phyloP scores from a whole-genome alignment of 1,140 invertebrate species.

The Drosophila asahinai region DNA sequence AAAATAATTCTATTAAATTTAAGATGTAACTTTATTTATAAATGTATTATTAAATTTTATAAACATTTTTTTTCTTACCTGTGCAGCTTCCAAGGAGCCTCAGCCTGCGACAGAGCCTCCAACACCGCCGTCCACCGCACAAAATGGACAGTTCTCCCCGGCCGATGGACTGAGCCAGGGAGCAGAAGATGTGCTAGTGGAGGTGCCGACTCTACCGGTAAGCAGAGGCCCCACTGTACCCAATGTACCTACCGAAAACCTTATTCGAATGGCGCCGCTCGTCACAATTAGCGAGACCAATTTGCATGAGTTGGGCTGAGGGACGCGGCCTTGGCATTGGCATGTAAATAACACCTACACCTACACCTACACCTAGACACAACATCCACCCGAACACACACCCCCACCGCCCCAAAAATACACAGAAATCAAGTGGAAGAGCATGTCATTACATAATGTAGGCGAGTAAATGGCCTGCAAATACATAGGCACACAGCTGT shows the following conservation, averaged over 20 bases:
- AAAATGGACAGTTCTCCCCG: slow-evolving; percentile 42
- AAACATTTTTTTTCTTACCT: neutral
- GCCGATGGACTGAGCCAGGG: slow-evolving; percentile 15
- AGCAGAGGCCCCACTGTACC: slow-evolving; percentile 54
- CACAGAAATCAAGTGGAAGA: slow-evolving; percentile 27
- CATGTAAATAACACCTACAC: slow-evolving; percentile 43
- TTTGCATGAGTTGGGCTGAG: slow-evolving; percentile 69
- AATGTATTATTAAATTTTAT: neutral
- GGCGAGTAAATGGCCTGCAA: slow-evolving; percentile 32
- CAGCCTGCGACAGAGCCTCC: slow-evolving; percentile 17
- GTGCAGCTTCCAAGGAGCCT: slow-evolving; percentile 29
- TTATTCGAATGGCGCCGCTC: slow-evolving; percentile 73
- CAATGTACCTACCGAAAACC: slow-evolving; percentile 33
- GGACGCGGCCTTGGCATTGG: slow-evolving; percentile 23
- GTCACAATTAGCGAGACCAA: slow-evolving; percentile 76
- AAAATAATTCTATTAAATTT: too few relatives aligned
- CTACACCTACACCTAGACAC: slow-evolving; percentile 1
- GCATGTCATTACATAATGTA: slow-evolving; percentile 60
- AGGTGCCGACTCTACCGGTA: slow-evolving; percentile 66
- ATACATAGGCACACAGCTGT: slow-evolving; percentile 34
- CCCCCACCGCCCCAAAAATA: slow-evolving; percentile 3
- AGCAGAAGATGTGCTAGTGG: slow-evolving; percentile 9
- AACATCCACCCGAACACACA: slow-evolving; percentile 16
- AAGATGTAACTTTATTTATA: too few relatives aligned
- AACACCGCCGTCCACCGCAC: neutral